Evolutionary conservation across 2,888 invertebrate genomes (phyloP).

Genomic region (Pheosia tremula): DNA sequence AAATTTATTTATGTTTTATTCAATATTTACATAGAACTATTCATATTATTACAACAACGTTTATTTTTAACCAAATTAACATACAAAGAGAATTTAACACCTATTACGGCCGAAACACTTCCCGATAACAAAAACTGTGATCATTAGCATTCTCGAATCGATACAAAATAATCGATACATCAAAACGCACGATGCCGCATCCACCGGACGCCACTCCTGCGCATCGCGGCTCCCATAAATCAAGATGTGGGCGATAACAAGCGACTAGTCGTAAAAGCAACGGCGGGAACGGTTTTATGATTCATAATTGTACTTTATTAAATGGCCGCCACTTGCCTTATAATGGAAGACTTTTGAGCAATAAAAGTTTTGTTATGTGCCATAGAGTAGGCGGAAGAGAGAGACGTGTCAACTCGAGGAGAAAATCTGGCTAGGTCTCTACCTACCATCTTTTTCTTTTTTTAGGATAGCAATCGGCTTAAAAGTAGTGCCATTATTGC

Average conservation of each 20-base stretch:
- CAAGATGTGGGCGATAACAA: constrained; percentile 81
- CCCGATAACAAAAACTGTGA: background rate
- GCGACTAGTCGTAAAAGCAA: constrained; percentile 76
- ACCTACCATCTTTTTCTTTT: too few relatives aligned
- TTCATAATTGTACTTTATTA: constrained; percentile 83
- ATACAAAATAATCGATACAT: constrained; percentile 26
- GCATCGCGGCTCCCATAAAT: constrained; percentile 64
- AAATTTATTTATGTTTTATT: too few relatives aligned
- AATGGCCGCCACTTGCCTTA: constrained; percentile 74
- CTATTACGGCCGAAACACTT: constrained; percentile 2
- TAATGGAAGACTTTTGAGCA: constrained; percentile 68
- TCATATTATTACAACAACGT: background rate
- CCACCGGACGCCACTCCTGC: constrained; percentile 42
- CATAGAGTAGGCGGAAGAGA: constrained; percentile 24
- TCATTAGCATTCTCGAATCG: constrained; percentile 24
- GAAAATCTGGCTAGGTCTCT: too few relatives aligned
- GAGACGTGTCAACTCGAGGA: too few relatives aligned
- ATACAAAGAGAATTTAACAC: background rate
- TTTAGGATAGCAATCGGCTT: too few relatives aligned
- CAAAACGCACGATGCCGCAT: constrained; percentile 42
- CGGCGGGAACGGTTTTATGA: constrained; percentile 81
- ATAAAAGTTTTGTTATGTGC: constrained; percentile 36
- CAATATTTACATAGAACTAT: too few relatives aligned
- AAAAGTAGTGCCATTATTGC: too few relatives aligned
- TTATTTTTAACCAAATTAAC: background rate